Conservation (phyloP, 2,888 invertebrate genomes). For the Andrena bicolor region DNA sequence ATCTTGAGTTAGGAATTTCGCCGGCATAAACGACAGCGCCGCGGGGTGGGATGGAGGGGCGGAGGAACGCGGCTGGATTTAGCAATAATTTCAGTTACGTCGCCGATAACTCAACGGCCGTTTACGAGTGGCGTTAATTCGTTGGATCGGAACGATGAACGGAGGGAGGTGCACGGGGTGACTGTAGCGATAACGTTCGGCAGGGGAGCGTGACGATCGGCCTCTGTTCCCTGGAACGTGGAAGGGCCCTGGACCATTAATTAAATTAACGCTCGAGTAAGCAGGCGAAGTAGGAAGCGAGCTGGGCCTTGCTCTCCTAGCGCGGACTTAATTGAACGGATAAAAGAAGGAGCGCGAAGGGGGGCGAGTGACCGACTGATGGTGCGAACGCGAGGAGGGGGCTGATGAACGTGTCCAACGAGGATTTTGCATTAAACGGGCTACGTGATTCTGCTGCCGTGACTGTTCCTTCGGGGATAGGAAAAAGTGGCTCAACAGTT, state of each 20-base stretch:
- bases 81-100: slow-evolving; percentile 38
- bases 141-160: slow-evolving; percentile 12
- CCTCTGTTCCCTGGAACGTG: slow-evolving; percentile 53
- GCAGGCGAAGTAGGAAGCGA: slow-evolving; percentile 53
- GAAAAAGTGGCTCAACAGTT: neutral
- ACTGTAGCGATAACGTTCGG: slow-evolving; percentile 23
- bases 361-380: slow-evolving; percentile 29
- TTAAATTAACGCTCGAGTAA: slow-evolving; percentile 61
- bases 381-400: slow-evolving; percentile 37
- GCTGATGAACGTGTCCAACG: slow-evolving; percentile 45
- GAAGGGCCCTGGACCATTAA: slow-evolving; percentile 47
- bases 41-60: neutral
- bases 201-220: slow-evolving; percentile 33
- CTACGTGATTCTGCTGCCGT: neutral
- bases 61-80: slow-evolving; percentile 19
- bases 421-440: slow-evolving; percentile 32
- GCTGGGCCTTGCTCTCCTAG: slow-evolving; percentile 19
- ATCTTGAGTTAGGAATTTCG: slow-evolving; percentile 41
- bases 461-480: neutral
- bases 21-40: neutral
- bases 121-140: slow-evolving; percentile 42
- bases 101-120: slow-evolving; percentile 33
- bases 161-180: slow-evolving; percentile 7
- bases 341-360: slow-evolving; percentile 25
- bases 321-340: slow-evolving; percentile 35